Evolutionary conservation across 2,113 vertebrate species (phyloP), one percentile per base, ranked within the genome.

Genomic region (Mormyrus lacerda): DNA sequence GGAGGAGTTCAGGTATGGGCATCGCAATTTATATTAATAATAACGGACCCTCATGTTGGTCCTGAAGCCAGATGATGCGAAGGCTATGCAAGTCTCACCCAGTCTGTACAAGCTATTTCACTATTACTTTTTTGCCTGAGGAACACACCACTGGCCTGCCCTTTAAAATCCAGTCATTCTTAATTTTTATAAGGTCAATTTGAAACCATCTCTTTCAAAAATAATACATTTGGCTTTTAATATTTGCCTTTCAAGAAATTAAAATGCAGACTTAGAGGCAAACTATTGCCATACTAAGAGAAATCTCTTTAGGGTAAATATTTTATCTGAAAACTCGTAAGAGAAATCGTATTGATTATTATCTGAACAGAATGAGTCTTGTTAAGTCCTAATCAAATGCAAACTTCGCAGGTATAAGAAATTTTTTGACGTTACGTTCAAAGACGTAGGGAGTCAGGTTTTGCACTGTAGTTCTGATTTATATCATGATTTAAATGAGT

Each of bases 311-410:
- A 45, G 44, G 45, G 50, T 47, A 45, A 84, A 47, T 85, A 50
- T 47, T 85, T 85, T 85, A 27, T 50, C 24, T n/a, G 21, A 31
- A 85, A 85, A 85, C 24, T 48, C 44, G 27, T 79, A 42, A 79
- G 73, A 79, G 35, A 79, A 79, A 35, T 19, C 73, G 3, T 79
- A 79, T 42, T 79, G 73, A 79, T 17, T 42, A 13, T 39, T 76
- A 76, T 79, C 73, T 79, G 73, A 79, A 42, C 10, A 79, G 73
- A 85, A 85, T 15, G 50, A 85, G 44, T 45, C 82, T 27, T 11
- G 31, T n/a, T 13, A 45, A 85, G 83, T 73, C 61, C 85, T 89
- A 82, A 88, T 93, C 92, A 91, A 91, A 92, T 91, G 91, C 45
- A 87, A 27, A 92, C 92, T 31, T 76, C 8, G 11, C 45, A 79